Percentiles rank a stretch among this genome's conserved stretches.
These are phyloP conservation scores for Neotragus pygmaeus DNA, from an alignment of 2,113 vertebrate genomes.

Conservation along the genomic window DNA sequence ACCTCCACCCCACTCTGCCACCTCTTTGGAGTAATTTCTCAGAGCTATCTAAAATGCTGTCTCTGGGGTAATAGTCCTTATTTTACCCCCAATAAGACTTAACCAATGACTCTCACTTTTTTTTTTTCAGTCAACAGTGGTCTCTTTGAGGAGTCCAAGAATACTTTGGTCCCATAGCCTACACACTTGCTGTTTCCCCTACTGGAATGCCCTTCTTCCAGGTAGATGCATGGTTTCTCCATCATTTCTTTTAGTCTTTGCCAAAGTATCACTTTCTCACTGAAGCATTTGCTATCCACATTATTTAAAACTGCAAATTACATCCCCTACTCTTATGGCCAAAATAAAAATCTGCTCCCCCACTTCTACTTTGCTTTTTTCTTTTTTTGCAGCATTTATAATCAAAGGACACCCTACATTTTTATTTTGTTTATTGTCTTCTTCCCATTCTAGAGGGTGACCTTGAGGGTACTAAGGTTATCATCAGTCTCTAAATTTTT, in stretches of 20 bases:
- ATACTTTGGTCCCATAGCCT: not conserved
- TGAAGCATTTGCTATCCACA: not conserved
- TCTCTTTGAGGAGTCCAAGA: not conserved
- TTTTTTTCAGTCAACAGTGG: not conserved
- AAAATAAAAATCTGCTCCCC: not conserved
- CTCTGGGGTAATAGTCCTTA: not conserved
- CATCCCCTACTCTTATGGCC: not conserved
- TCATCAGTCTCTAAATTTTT: not conserved
- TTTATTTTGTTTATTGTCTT: not conserved
- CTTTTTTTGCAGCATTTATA: not conserved
- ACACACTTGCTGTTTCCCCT: not conserved
- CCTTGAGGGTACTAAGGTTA: not conserved
- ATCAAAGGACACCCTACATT: not conserved
- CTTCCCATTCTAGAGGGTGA: not conserved
- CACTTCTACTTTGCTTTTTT: not conserved
- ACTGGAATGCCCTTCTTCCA: too few species aligned
- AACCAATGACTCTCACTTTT: not conserved
- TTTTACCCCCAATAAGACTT: not conserved
- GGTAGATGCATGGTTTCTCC: too few species aligned
- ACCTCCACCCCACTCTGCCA: accelerated
- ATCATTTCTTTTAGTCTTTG: not conserved
- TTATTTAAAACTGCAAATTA: not conserved
- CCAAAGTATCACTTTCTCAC: not conserved
- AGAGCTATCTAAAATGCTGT: not conserved
- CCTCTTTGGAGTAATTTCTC: not conserved